Conservation (phyloP, 2,888 invertebrate genomes). For the Eremobia ochroleuca region DNA sequence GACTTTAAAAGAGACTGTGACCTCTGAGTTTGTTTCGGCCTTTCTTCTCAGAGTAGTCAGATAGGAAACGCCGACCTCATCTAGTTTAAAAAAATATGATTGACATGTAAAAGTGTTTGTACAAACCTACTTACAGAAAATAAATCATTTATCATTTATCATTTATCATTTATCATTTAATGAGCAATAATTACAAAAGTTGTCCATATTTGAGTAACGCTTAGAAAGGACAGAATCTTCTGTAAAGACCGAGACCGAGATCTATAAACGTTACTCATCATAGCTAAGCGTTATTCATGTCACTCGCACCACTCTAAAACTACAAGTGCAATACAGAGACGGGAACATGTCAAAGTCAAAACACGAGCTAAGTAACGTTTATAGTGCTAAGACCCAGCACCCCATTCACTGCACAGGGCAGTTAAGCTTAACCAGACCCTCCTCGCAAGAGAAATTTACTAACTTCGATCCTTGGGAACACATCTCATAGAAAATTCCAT, state of each 20-base stretch:
- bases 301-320: not conserved
- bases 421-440: constrained; percentile 13
- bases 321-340: not conserved
- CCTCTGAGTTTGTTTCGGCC: too few relatives aligned
- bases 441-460: constrained; percentile 1
- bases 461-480: constrained; percentile 13
- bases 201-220: not conserved
- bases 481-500: constrained; percentile 48
- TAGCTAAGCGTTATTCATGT: not conserved
- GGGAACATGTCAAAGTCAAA: not conserved
- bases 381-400: not conserved
- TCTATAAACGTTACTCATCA: not conserved
- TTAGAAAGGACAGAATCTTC: not conserved
- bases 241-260: not conserved
- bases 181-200: not conserved
- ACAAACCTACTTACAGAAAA: too few relatives aligned
- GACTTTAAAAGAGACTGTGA: too few relatives aligned
- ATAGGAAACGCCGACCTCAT: too few relatives aligned
- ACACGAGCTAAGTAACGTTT: not conserved
- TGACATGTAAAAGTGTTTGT: too few relatives aligned
- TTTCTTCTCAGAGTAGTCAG: too few relatives aligned
- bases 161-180: too few relatives aligned
- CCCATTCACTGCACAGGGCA: constrained; percentile 18
- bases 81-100: too few relatives aligned
- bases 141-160: too few relatives aligned